phyloP scores from a whole-genome alignment of 1,140 invertebrate species.

The Diprion similis region DNA sequence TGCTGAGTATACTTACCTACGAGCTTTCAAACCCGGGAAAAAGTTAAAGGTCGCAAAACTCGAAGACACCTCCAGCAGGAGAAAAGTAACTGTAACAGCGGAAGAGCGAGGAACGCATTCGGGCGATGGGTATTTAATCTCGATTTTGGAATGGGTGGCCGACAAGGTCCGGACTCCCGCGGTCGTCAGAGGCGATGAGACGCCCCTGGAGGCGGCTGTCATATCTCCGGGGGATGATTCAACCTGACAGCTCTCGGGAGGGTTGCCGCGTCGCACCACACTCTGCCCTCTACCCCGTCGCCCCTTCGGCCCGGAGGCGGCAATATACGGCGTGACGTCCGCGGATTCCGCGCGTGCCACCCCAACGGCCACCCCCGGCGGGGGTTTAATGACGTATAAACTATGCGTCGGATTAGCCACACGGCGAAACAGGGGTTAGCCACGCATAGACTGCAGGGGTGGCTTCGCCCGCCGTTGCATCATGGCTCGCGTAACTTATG shows the following conservation, averaged over 20 bases:
- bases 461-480: not conserved
- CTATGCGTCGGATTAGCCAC: constrained; percentile 59
- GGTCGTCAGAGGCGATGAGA: constrained; percentile 27
- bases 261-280: constrained; percentile 39
- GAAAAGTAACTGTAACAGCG: not conserved
- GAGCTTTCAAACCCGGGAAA: too few relatives aligned
- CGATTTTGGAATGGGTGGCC: constrained; percentile 51
- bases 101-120: not conserved
- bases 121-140: constrained; percentile 52
- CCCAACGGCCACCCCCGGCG: constrained; percentile 32
- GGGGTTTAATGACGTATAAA: constrained; percentile 61
- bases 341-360: constrained; percentile 55
- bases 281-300: constrained; percentile 22
- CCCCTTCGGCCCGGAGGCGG: constrained; percentile 31
- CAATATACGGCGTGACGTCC: constrained; percentile 57
- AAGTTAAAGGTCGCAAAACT: too few relatives aligned
- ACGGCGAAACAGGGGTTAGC: constrained; percentile 17
- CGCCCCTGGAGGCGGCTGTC: constrained; percentile 47
- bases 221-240: constrained; percentile 56
- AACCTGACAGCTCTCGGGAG: constrained; percentile 51
- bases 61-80: constrained; percentile 18
- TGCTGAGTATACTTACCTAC: too few relatives aligned
- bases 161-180: constrained; percentile 36
- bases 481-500: not conserved
- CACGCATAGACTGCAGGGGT: not conserved